Conservation (phyloP, 2,797 vertebrate species). For the Chelon auratus region DNA sequence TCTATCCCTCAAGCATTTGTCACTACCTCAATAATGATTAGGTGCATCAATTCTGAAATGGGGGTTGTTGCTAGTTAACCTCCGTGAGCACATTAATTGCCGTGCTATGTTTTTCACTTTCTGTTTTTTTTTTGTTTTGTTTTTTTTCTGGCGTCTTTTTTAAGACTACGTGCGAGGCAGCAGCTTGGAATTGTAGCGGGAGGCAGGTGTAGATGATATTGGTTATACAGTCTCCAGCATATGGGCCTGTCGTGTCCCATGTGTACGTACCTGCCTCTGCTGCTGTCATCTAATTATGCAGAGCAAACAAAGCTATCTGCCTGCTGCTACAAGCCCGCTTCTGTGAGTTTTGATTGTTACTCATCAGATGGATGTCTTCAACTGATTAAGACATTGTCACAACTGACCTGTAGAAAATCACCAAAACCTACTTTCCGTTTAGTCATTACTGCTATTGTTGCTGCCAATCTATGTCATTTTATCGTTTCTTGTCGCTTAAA, state of each 20-base stretch:
- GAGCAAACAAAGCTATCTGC: slow-evolving; percentile 84
- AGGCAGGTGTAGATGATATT: slow-evolving; percentile 81
- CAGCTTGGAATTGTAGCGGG: slow-evolving; percentile 69
- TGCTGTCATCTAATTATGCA: slow-evolving; percentile 85
- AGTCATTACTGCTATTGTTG: slow-evolving; percentile 60
- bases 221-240: slow-evolving; percentile 83
- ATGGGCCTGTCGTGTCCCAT: slow-evolving; percentile 83
- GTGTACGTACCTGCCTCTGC: slow-evolving; percentile 83
- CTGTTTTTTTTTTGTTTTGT: slow-evolving; percentile 37
- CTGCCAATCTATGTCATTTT: slow-evolving; percentile 40
- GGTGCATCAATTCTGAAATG: slow-evolving; percentile 59
- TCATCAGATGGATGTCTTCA: slow-evolving; percentile 70
- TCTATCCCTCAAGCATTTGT: slow-evolving; percentile 62
- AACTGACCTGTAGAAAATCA: slow-evolving; percentile 67
- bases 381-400: slow-evolving; percentile 74
- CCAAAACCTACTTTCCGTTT: slow-evolving; percentile 47
- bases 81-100: slow-evolving; percentile 64
- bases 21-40: slow-evolving; percentile 69
- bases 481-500: slow-evolving; percentile 23
- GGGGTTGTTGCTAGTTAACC: slow-evolving; percentile 68
- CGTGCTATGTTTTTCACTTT: slow-evolving; percentile 61
- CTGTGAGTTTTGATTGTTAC: slow-evolving; percentile 77
- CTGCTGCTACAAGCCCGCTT: slow-evolving; percentile 79
- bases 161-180: slow-evolving; percentile 60
- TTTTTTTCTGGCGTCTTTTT: slow-evolving; percentile 58